These are phyloP conservation scores for Brevimyrus niger DNA, from an alignment of 2,113 vertebrate species.

Conservation along the genomic window DNA sequence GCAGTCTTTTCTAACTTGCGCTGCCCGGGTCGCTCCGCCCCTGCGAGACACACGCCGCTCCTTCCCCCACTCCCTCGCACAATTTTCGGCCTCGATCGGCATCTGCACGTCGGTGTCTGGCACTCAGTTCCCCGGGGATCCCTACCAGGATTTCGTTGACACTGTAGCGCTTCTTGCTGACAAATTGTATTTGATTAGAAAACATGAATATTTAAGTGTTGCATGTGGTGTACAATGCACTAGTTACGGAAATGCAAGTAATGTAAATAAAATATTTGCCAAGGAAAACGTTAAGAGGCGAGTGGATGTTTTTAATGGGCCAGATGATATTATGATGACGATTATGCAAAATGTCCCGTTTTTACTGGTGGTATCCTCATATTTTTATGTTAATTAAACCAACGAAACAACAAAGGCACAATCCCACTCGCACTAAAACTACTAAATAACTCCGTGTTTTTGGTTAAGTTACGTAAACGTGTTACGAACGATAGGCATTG, in stretches of 20 bases:
- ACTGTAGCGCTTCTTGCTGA: background rate
- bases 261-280: too few relatives aligned
- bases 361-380: background rate
- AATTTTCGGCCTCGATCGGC: background rate
- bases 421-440: background rate
- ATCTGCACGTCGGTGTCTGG: background rate
- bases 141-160: background rate
- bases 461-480: background rate
- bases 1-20: background rate
- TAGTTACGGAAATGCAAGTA: background rate
- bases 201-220: background rate
- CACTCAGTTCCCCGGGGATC: background rate
- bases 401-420: background rate
- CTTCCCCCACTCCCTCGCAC: background rate
- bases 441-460: background rate
- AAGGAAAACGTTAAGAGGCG: background rate
- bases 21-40: background rate
- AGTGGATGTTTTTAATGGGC: background rate
- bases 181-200: background rate
- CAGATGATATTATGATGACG: background rate
- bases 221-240: background rate
- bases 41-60: background rate
- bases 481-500: background rate
- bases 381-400: background rate
- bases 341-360: background rate